Conservation (phyloP, 2,888 invertebrate species). For the Sesia apiformis region DNA sequence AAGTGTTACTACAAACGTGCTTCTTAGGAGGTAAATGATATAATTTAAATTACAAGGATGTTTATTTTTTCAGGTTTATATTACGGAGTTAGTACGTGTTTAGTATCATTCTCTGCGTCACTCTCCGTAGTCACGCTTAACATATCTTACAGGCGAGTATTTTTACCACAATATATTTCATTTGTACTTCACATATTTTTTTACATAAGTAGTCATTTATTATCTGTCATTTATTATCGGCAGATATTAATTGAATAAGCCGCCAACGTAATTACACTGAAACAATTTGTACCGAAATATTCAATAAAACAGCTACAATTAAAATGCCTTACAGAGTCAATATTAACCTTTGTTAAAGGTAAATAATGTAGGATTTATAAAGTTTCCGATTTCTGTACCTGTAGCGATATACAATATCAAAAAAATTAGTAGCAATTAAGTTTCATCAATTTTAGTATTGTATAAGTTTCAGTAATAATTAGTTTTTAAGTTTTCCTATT, state of each 20-base stretch:
- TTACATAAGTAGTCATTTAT: no score
- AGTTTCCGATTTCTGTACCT: background rate
- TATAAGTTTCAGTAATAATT: no score
- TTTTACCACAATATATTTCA: no score
- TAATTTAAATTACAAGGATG: no score
- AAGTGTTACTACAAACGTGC: no score
- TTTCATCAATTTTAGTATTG: no score
- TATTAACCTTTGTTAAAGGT: background rate
- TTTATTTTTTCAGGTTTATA: conserved; percentile 78
- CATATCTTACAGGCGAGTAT: conserved; percentile 81
- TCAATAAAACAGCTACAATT: conserved; percentile 9
- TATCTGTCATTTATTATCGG: background rate
- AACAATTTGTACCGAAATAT: conserved; percentile 12
- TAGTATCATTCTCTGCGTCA: conserved; percentile 87
- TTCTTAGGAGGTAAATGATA: no score
- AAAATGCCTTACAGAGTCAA: background rate
- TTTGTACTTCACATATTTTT: no score
- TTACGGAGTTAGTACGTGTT: conserved; percentile 87
- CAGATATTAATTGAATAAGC: background rate
- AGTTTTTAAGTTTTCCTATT: no score
- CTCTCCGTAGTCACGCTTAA: conserved; percentile 89
- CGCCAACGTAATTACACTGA: conserved; percentile 1
- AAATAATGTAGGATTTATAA: background rate
- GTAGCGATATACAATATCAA: background rate
- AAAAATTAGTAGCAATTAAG: no score